Conservation (phyloP, 2,888 invertebrate genomes). For the Galerucella calmariensis region DNA sequence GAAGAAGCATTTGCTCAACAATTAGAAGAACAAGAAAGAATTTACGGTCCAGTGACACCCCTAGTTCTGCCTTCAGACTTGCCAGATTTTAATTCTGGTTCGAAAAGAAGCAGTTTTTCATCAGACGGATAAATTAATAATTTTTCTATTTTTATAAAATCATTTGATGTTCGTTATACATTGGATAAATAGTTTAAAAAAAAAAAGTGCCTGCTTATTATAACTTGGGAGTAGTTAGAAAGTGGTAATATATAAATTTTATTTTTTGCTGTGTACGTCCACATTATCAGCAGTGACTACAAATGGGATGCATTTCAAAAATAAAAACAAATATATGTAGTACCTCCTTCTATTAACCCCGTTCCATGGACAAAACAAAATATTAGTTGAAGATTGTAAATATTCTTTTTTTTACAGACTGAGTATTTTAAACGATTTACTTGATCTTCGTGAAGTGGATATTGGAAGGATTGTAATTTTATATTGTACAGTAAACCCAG, state of each 20-base stretch:
- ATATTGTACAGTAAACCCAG: slow-evolving; percentile 29
- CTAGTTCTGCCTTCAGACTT: slow-evolving; percentile 70
- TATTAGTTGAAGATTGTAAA: slow-evolving; percentile 28
- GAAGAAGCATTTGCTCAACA: slow-evolving; percentile 93
- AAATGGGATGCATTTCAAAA: not conserved
- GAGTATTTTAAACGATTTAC: slow-evolving; percentile 53
- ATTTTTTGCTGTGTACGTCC: slow-evolving; percentile 10
- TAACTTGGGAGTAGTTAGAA: slow-evolving; percentile 10
- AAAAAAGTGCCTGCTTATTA: slow-evolving; percentile 37
- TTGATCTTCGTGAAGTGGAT: slow-evolving; percentile 26
- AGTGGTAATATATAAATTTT: slow-evolving; percentile 31
- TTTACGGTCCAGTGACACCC: slow-evolving; percentile 73
- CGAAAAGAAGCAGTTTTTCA: slow-evolving; percentile 72
- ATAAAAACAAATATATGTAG: not conserved
- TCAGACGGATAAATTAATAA: slow-evolving; percentile 66
- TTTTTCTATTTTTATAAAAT: slow-evolving; percentile 24
- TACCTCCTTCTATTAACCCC: slow-evolving; percentile 17
- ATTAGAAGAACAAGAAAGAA: slow-evolving; percentile 89
- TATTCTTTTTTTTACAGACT: slow-evolving; percentile 54
- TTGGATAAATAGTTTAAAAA: slow-evolving; percentile 25
- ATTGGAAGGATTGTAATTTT: slow-evolving; percentile 31
- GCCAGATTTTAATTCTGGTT: slow-evolving; percentile 66
- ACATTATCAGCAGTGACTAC: not conserved
- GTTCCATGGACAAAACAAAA: slow-evolving; percentile 15
- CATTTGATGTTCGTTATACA: slow-evolving; percentile 20